These are phyloP conservation scores for Leptocoma aspasia DNA, from an alignment of 2,113 vertebrate genomes.

Conservation along the genomic window DNA sequence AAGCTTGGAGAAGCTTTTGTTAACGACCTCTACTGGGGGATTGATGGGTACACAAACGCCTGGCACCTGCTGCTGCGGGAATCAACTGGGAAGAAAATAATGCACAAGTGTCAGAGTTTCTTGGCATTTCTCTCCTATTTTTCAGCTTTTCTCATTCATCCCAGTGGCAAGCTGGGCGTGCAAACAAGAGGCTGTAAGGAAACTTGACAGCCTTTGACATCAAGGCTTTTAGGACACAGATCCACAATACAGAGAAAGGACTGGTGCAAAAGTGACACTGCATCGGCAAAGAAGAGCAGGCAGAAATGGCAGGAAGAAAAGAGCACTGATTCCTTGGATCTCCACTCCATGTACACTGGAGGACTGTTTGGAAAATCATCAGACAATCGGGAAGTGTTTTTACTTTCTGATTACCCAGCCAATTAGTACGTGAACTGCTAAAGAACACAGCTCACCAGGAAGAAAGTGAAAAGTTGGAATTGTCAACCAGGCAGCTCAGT, in stretches of 20 bases:
- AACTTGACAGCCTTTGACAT: neutral
- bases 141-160: neutral
- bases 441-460: neutral
- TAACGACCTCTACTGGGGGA: neutral
- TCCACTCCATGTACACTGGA: neutral
- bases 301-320: neutral
- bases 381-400: neutral
- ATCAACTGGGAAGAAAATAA: neutral
- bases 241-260: neutral
- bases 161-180: neutral
- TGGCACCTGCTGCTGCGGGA: conserved; percentile 17
- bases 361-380: neutral
- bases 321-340: neutral
- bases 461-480: neutral
- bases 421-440: neutral
- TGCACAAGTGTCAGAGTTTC: neutral
- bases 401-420: neutral
- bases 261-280: neutral
- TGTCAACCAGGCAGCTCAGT: neutral
- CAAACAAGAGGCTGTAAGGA: neutral
- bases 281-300: neutral
- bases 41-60: neutral
- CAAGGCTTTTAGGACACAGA: neutral
- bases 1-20: neutral
- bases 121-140: neutral